phyloP scores from a whole-genome alignment of 2,797 vertebrate genomes.

The Poeciliopsis turneri region DNA sequence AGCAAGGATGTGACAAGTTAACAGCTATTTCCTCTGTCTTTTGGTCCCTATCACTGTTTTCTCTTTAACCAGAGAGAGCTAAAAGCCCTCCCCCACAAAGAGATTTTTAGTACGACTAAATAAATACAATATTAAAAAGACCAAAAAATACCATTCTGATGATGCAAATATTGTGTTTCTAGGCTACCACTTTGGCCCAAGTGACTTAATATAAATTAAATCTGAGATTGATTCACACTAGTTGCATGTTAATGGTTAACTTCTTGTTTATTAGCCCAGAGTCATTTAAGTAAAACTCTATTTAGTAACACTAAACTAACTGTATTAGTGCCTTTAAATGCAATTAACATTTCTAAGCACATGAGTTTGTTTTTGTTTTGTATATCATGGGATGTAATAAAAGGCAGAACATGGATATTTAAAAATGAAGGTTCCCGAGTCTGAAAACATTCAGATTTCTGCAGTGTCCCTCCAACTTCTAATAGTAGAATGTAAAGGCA shows the following conservation, averaged over 20 bases:
- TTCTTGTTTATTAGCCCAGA: neutral
- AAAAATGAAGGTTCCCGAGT: neutral
- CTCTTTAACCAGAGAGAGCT: slow-evolving; percentile 2
- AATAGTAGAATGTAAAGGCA: neutral
- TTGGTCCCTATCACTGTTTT: slow-evolving; percentile 1
- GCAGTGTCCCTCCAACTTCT: neutral
- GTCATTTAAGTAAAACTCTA: slow-evolving; percentile 1
- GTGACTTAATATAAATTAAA: neutral
- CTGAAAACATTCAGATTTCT: neutral
- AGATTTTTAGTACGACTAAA: neutral
- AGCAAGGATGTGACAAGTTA: slow-evolving; percentile 43
- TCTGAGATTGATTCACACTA: neutral
- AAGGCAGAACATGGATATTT: neutral
- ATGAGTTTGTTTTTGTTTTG: neutral
- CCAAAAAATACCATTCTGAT: neutral
- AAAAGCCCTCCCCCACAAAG: neutral
- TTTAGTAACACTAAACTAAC: neutral
- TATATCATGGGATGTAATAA: neutral
- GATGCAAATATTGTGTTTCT: neutral
- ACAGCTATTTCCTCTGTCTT: slow-evolving; percentile 29
- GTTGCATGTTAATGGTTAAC: neutral
- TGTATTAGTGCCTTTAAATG: neutral
- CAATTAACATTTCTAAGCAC: neutral
- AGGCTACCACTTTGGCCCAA: neutral
- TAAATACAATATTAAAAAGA: neutral